Percentiles rank a stretch among this genome's conserved stretches.
These are phyloP conservation scores for Imbricaverruca yamaguchii DNA, from an alignment of 2,888 invertebrate genomes.

Conservation along the genomic window DNA sequence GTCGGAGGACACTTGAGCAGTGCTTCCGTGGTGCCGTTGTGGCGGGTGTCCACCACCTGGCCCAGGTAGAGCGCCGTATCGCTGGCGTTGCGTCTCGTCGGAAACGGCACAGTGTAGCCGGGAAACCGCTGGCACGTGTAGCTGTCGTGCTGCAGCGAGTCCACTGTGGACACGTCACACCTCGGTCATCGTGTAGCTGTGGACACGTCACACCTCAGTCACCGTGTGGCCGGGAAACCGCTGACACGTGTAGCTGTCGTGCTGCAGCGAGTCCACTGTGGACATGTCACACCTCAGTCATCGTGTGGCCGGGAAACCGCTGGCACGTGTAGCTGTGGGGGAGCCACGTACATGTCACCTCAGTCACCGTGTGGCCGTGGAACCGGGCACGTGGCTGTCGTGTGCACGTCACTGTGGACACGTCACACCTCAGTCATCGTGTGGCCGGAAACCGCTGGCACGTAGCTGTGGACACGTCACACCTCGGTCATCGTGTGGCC, in stretches of 20 bases:
- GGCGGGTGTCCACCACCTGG: background rate
- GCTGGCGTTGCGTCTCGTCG: background rate
- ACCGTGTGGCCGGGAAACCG: constrained; percentile 9
- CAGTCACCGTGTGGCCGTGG: background rate
- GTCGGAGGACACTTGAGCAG: constrained; percentile 12
- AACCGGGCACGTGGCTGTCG: constrained; percentile 25
- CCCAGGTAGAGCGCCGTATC: constrained; percentile 1
- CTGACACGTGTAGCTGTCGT: constrained; percentile 25
- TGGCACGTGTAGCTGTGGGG: constrained; percentile 25
- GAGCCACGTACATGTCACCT: too few relatives aligned
- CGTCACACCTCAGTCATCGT: background rate
- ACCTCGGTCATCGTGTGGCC: background rate
- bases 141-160: constrained; percentile 24
- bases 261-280: constrained; percentile 16
- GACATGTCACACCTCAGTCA: background rate
- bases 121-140: constrained; percentile 23
- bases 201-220: background rate
- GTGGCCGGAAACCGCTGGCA: constrained; percentile 16
- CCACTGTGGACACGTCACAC: background rate
- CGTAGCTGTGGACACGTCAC: background rate
- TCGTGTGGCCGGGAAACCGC: constrained; percentile 6
- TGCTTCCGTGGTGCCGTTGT: background rate
- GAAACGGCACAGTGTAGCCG: constrained; percentile 20
- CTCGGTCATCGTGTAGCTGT: background rate
- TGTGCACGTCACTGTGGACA: constrained; percentile 18